phyloP scores from a whole-genome alignment of 2,888 invertebrate genomes.

The Beris chalybata region DNA sequence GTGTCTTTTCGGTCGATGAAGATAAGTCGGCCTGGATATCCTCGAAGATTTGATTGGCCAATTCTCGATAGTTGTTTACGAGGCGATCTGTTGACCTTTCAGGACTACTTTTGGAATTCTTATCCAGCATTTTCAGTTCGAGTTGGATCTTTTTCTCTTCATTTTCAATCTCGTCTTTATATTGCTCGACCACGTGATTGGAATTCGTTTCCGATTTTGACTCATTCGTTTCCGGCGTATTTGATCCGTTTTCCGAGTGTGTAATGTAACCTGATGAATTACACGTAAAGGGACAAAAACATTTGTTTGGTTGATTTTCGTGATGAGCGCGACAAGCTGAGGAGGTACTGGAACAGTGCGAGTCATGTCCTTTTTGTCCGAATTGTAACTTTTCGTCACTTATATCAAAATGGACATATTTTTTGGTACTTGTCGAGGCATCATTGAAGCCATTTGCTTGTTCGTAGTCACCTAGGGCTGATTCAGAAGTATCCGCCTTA shows the following conservation, averaged over 20 bases:
- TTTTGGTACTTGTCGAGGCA: conserved; percentile 44
- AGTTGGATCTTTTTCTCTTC: conserved; percentile 20
- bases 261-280: conserved; percentile 30
- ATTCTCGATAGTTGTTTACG: conserved; percentile 15
- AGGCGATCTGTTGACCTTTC: conserved; percentile 15
- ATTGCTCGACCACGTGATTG: conserved; percentile 15
- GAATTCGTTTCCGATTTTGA: neutral
- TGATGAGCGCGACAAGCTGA: neutral
- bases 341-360: neutral
- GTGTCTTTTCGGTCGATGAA: conserved; percentile 11
- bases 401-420: conserved; percentile 53
- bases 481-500: conserved; percentile 46
- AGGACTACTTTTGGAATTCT: conserved; percentile 11
- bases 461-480: conserved; percentile 52
- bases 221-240: neutral
- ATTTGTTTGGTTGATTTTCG: conserved; percentile 49
- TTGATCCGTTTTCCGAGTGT: conserved; percentile 10
- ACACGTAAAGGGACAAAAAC: conserved; percentile 39
- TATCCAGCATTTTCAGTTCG: conserved; percentile 16
- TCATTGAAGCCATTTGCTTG: conserved; percentile 47
- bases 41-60: conserved; percentile 26
- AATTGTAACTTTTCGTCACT: conserved; percentile 42
- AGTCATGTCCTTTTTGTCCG: conserved; percentile 38
- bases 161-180: conserved; percentile 22
- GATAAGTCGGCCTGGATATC: conserved; percentile 20